A percentile compares a stretch with the other conserved stretches of the same genome.
Evolutionary conservation across 2,797 vertebrate species (phyloP).

Genomic region (Podarcis lilfordi): DNA sequence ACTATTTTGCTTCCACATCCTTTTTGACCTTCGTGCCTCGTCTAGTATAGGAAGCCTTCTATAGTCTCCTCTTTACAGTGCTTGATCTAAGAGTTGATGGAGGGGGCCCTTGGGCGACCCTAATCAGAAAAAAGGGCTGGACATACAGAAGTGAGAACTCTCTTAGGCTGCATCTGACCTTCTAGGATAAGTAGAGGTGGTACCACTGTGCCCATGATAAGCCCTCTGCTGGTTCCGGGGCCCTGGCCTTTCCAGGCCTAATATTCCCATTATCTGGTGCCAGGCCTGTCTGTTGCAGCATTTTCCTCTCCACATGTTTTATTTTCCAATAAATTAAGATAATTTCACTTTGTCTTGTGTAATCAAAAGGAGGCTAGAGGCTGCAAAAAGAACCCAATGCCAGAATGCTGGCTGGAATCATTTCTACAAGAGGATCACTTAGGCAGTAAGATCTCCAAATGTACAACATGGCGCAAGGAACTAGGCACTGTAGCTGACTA

Average conservation of each 20-base stretch:
- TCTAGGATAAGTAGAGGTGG: not conserved
- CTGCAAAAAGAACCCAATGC: conserved; percentile 3
- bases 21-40: not conserved
- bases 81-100: no score
- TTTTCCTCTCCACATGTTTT: not conserved
- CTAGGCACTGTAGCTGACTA: conserved; percentile 33
- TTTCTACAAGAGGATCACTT: conserved; percentile 31
- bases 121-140: no score
- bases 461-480: conserved; percentile 26
- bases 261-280: not conserved
- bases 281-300: not conserved
- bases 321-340: not conserved
- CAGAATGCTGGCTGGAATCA: conserved; percentile 20
- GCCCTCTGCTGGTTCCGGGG: not conserved
- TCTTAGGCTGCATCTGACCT: not conserved
- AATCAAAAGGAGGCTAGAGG: not conserved
- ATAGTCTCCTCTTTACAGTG: no score
- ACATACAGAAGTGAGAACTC: not conserved
- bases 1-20: not conserved
- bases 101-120: no score
- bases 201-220: not conserved
- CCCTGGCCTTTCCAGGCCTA: not conserved
- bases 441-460: conserved; percentile 19
- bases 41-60: no score
- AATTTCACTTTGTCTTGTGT: conserved; percentile 28